Evolutionary conservation across 2,113 vertebrate genomes (phyloP).

Genomic region (Atlantisia rogersi): DNA sequence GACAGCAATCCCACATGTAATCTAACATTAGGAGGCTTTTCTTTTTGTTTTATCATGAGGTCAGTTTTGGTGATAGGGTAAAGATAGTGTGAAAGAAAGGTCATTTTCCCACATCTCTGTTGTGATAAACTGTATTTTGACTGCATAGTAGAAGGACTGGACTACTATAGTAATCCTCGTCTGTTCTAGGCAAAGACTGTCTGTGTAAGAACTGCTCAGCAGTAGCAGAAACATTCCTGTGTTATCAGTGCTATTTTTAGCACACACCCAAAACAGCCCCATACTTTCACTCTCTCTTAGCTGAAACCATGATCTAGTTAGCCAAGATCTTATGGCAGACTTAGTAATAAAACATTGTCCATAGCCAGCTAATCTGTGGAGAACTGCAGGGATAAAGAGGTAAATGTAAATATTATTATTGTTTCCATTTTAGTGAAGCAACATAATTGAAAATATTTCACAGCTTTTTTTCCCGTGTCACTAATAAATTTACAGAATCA

Average conservation of each 20-base stretch:
- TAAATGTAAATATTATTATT: neutral
- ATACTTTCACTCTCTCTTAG: no score
- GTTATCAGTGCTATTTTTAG: no score
- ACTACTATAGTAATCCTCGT: neutral
- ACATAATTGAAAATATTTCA: neutral
- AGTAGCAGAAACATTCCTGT: no score
- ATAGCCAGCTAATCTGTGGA: neutral
- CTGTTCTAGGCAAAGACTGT: neutral
- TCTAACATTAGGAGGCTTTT: neutral
- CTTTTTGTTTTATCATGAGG: neutral
- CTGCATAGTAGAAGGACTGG: neutral
- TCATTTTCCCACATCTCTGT: neutral
- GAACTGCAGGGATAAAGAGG: neutral
- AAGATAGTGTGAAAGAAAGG: neutral
- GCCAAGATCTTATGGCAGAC: neutral
- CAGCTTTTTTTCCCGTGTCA: neutral
- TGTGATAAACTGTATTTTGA: neutral
- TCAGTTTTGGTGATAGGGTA: neutral
- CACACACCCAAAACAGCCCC: no score
- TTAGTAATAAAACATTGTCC: neutral
- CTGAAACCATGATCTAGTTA: neutral
- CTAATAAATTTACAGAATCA: neutral
- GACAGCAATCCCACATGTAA: neutral
- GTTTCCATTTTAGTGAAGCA: neutral
- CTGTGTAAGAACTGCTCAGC: no score